Evolutionary conservation across 1,140 invertebrate genomes (phyloP).

Genomic region (Anastrepha obliqua): DNA sequence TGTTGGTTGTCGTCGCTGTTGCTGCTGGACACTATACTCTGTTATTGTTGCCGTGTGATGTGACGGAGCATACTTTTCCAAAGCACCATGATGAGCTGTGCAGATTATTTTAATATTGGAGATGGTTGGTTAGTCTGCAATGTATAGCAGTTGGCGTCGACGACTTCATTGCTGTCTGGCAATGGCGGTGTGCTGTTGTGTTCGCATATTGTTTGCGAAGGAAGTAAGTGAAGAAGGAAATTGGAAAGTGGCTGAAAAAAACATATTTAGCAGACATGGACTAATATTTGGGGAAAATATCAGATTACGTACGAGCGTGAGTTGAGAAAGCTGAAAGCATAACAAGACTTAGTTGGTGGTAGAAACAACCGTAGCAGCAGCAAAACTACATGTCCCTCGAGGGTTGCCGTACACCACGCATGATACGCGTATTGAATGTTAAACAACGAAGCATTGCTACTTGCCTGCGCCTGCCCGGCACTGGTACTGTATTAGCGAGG

Average conservation of each 20-base stretch:
- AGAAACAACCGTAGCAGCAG: neutral
- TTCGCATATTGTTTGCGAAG: neutral
- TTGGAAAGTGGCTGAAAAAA: neutral
- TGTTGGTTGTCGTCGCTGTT: neutral
- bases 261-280: neutral
- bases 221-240: neutral
- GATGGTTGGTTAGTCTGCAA: neutral
- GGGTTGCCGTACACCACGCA: neutral
- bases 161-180: slow-evolving; percentile 5
- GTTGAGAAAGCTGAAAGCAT: slow-evolving; percentile 20
- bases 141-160: neutral
- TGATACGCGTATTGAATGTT: neutral
- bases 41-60: neutral
- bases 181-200: slow-evolving; percentile 19
- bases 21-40: neutral
- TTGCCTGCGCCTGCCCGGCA: neutral
- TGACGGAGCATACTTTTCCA: slow-evolving; percentile 33
- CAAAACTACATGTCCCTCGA: neutral
- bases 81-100: neutral
- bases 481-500: neutral
- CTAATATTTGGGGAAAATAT: slow-evolving; percentile 2
- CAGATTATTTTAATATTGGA: slow-evolving; percentile 21
- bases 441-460: neutral
- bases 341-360: slow-evolving; percentile 8
- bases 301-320: slow-evolving; percentile 39